Conservation (phyloP, 1,140 invertebrate species). For the Leptopilina boulardi region DNA sequence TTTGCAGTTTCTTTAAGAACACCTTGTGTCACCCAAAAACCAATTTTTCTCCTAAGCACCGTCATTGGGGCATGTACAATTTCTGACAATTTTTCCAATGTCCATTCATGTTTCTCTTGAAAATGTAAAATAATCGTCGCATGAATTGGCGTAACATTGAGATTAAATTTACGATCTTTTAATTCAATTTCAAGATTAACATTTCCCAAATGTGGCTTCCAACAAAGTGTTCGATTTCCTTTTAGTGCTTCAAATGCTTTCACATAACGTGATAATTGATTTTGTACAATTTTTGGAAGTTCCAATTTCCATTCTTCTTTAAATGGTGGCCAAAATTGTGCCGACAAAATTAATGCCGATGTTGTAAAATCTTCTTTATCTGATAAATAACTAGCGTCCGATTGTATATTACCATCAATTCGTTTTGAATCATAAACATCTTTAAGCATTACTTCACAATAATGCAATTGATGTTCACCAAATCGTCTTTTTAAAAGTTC, state of each 20-base stretch:
- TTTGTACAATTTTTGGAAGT: conserved; percentile 87
- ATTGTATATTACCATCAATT: conserved; percentile 92
- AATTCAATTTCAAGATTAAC: conserved; percentile 95
- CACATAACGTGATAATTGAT: conserved; percentile 91
- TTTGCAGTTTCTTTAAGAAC: conserved; percentile 85
- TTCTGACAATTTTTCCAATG: conserved; percentile 88
- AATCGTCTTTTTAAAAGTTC: conserved; percentile 96
- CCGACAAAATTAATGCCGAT: conserved; percentile 93
- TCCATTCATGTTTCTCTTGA: conserved; percentile 91
- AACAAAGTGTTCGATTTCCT: conserved; percentile 94
- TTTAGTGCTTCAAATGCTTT: conserved; percentile 95
- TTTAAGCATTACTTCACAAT: conserved; percentile 99
- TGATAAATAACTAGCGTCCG: conserved; percentile 79
- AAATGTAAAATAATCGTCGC: conserved; percentile 97
- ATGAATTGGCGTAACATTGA: conserved; percentile 94
- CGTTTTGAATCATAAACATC: conserved; percentile 93
- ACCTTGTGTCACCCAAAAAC: conserved; percentile 94
- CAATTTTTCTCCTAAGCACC: conserved; percentile 88
- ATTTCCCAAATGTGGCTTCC: conserved; percentile 95
- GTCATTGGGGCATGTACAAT: conserved; percentile 90
- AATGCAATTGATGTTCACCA: conserved; percentile 96
- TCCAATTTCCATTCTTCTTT: conserved; percentile 94
- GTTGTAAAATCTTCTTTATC: conserved; percentile 81
- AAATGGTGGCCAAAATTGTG: conserved; percentile 99
- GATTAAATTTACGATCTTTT: conserved; percentile 86